These are phyloP conservation scores for Lophotriccus pileatus DNA, from an alignment of 2,797 vertebrate genomes.

Conservation along the genomic window DNA sequence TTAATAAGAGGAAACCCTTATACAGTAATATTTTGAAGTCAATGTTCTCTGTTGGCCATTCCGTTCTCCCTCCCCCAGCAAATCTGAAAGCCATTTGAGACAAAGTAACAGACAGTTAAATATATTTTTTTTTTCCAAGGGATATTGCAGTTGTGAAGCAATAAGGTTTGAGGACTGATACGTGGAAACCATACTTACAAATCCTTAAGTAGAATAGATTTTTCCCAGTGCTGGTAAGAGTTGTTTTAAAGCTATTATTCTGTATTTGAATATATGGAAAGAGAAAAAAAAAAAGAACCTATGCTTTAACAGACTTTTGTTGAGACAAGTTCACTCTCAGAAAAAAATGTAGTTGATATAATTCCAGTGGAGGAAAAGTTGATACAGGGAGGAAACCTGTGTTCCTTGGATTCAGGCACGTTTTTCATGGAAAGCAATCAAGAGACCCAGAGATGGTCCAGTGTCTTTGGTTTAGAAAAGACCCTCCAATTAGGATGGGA, in stretches of 20 bases:
- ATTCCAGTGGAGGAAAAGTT: not conserved
- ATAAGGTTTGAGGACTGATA: constrained; percentile 72
- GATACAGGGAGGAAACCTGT: not conserved
- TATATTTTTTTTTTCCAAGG: constrained; percentile 57
- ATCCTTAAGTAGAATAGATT: constrained; percentile 49
- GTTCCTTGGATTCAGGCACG: constrained; percentile 30
- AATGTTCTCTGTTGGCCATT: constrained; percentile 69
- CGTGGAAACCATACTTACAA: constrained; percentile 64
- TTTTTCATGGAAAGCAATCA: constrained; percentile 33
- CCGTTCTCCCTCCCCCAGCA: constrained; percentile 54
- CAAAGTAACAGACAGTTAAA: constrained; percentile 68
- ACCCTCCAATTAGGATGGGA: not conserved
- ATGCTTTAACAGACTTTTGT: constrained; percentile 30
- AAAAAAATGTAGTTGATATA: not conserved
- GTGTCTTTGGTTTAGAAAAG: constrained; percentile 13
- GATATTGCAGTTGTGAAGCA: constrained; percentile 72
- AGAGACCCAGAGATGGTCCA: constrained; percentile 5
- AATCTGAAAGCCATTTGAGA: constrained; percentile 74
- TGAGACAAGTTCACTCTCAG: not conserved
- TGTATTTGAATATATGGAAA: constrained; percentile 40
- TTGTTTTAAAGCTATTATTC: constrained; percentile 61
- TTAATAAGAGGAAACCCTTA: constrained; percentile 66
- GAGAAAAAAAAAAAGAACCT: not conserved
- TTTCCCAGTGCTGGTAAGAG: constrained; percentile 59
- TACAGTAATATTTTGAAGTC: constrained; percentile 68